Evolutionary conservation across 2,113 vertebrate genomes (phyloP).

Genomic region (Typhlomys cinereus): DNA sequence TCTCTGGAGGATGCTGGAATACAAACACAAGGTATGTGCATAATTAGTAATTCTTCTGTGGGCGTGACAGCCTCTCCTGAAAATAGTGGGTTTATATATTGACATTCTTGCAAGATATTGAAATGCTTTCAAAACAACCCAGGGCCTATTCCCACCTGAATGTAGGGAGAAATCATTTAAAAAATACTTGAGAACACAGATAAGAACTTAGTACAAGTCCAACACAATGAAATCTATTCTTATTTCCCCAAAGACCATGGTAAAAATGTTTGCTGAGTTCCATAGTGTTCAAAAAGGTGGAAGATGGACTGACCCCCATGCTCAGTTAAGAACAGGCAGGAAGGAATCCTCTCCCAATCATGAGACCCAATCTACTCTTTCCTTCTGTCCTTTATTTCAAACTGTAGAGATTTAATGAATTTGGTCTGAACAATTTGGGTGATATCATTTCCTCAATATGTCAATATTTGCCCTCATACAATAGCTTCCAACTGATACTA

Average conservation of each 20-base stretch:
- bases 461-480: neutral
- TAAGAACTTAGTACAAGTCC: neutral
- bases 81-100: constrained; percentile 41
- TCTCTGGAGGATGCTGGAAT: constrained; percentile 30
- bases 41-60: constrained; percentile 67
- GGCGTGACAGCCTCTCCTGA: constrained; percentile 26
- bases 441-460: neutral
- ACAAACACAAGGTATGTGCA: constrained; percentile 6
- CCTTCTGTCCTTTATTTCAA: neutral
- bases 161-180: neutral
- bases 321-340: neutral
- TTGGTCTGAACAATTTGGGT: neutral
- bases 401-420: neutral
- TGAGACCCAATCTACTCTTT: neutral
- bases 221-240: neutral
- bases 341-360: neutral
- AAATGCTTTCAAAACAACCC: constrained; percentile 55
- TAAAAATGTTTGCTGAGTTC: rapidly evolving
- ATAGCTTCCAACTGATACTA: neutral
- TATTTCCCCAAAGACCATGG: neutral
- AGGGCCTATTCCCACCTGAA: neutral
- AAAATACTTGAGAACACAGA: neutral
- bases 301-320: neutral
- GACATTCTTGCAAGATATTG: constrained; percentile 30
- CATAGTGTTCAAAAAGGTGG: neutral